Evolutionary conservation across 2,888 invertebrate species (phyloP).

Genomic region (Tillus elongatus): DNA sequence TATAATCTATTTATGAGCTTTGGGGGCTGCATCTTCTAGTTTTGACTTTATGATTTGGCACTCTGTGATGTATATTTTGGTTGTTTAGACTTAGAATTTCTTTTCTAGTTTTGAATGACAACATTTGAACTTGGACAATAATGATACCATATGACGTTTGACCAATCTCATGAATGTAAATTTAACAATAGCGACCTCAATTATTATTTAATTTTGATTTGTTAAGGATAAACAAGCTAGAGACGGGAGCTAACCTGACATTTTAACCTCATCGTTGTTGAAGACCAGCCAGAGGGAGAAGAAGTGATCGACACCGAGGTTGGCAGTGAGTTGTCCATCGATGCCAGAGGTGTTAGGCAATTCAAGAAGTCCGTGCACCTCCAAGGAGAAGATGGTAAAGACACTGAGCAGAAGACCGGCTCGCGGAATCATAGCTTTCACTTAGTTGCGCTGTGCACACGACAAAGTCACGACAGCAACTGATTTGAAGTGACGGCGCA

Average conservation of each 20-base stretch:
- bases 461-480: constrained; percentile 18
- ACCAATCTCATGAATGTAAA: too few species aligned
- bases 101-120: too few species aligned
- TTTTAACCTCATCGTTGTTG: constrained; percentile 42
- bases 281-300: constrained; percentile 47
- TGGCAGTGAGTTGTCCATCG: constrained; percentile 44
- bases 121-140: too few species aligned
- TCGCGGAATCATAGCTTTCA: constrained; percentile 9
- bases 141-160: too few species aligned
- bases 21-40: too few species aligned
- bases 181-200: too few species aligned
- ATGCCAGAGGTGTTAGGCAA: constrained; percentile 45
- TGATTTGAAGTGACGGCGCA: constrained; percentile 20
- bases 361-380: constrained; percentile 23
- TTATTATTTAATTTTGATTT: too few species aligned
- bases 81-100: too few species aligned
- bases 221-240: too few species aligned
- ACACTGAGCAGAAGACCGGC: constrained; percentile 13
- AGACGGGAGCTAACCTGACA: constrained; percentile 41
- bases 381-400: constrained; percentile 15
- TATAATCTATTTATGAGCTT: too few species aligned
- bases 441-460: constrained; percentile 12
- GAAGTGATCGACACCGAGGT: constrained; percentile 44
- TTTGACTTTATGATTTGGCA: too few species aligned
- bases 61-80: too few species aligned